Conservation (phyloP, 2,113 vertebrate genomes). For the Amblyopsis rosae region DNA sequence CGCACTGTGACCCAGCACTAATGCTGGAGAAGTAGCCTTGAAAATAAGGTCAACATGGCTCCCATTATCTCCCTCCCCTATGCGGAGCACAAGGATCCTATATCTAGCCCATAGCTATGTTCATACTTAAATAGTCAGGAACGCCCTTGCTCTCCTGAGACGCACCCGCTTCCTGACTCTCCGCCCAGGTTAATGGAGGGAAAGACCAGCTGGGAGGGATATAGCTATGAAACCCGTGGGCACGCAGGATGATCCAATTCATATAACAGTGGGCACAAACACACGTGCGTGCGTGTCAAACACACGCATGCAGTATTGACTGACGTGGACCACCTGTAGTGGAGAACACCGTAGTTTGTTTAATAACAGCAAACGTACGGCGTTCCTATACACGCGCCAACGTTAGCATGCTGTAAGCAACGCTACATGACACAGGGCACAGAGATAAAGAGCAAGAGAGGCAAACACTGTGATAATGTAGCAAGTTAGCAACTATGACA, state of each 20-base stretch:
- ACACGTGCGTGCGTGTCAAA: neutral
- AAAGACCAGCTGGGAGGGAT: neutral
- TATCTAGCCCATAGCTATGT: conserved; percentile 1
- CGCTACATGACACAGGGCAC: too few species aligned
- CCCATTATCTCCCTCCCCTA: conserved; percentile 7
- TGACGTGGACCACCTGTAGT: too few species aligned
- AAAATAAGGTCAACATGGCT: conserved; percentile 16
- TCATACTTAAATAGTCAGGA: conserved; percentile 17
- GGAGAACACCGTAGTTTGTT: too few species aligned
- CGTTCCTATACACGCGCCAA: too few species aligned
- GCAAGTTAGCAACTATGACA: neutral
- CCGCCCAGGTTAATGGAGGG: conserved; percentile 11
- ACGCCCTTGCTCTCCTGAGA: conserved; percentile 12
- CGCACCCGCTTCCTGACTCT: conserved; percentile 13
- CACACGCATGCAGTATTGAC: neutral
- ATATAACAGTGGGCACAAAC: neutral
- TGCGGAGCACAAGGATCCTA: conserved; percentile 8
- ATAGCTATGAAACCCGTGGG: neutral
- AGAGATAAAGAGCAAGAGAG: too few species aligned
- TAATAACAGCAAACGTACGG: too few species aligned
- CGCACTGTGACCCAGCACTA: neutral
- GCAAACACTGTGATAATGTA: neutral
- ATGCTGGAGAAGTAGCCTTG: conserved; percentile 14
- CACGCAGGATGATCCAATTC: neutral
- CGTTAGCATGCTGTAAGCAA: too few species aligned